Percentiles rank a stretch among this genome's conserved stretches.
Conservation (phyloP, 2,113 vertebrate genomes). For the Charina bottae region DNA sequence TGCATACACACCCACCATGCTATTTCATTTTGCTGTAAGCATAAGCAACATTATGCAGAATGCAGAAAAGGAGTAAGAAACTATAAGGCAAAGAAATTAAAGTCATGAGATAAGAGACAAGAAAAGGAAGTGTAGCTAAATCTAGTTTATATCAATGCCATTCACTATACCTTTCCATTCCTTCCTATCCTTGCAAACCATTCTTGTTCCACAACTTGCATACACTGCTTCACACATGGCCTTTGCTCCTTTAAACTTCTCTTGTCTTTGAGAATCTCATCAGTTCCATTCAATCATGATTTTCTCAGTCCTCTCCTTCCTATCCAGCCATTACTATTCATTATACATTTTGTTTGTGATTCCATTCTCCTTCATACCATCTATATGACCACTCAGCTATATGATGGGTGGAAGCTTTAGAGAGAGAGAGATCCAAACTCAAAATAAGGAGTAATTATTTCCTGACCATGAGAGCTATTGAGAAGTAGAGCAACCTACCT, state of each 20-base stretch:
- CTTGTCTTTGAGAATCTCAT: background rate
- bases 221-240: background rate
- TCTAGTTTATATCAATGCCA: background rate
- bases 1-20: background rate
- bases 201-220: background rate
- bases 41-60: background rate
- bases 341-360: background rate
- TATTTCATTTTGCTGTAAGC: background rate
- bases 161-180: background rate
- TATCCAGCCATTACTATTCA: background rate
- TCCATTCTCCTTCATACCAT: background rate
- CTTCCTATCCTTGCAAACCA: background rate
- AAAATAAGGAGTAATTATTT: background rate
- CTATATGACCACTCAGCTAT: background rate
- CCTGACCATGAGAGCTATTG: background rate
- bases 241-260: background rate
- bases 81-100: background rate
- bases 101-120: background rate
- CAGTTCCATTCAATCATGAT: background rate
- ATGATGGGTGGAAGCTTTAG: background rate
- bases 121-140: background rate
- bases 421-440: background rate
- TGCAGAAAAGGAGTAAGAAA: background rate
- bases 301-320: background rate
- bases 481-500: background rate